Percentiles rank a stretch among this genome's conserved stretches.
These are phyloP conservation scores for Phycodurus eques DNA, from an alignment of 2,113 vertebrate genomes.

Conservation along the genomic window DNA sequence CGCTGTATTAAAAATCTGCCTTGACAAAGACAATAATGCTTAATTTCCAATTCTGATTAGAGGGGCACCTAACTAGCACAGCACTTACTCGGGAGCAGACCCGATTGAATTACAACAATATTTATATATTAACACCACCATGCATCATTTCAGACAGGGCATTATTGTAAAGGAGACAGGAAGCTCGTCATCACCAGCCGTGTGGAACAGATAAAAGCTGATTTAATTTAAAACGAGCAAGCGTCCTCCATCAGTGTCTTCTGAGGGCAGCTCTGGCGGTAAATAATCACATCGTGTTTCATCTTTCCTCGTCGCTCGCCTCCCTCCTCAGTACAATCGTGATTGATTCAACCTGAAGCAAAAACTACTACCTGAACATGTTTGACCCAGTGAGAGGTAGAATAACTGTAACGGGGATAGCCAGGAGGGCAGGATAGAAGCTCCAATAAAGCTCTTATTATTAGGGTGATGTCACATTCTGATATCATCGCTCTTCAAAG, in stretches of 20 bases:
- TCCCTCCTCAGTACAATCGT: neutral
- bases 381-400: neutral
- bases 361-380: neutral
- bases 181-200: conserved; percentile 35
- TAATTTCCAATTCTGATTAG: neutral
- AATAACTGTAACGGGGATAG: neutral
- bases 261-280: conserved; percentile 16
- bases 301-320: conserved; percentile 16
- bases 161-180: conserved; percentile 38
- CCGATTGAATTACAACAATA: neutral
- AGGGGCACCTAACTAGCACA: neutral
- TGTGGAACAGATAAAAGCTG: conserved; percentile 59
- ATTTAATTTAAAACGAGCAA: conserved; percentile 62
- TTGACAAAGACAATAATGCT: neutral
- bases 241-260: conserved; percentile 21
- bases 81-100: neutral
- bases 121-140: conserved; percentile 29
- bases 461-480: conserved; percentile 1
- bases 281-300: neutral
- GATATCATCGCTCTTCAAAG: neutral
- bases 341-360: neutral
- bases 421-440: neutral
- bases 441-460: neutral
- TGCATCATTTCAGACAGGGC: conserved; percentile 31
- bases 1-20: neutral